Evolutionary conservation across 2,888 invertebrate genomes (phyloP).

Genomic region (Andrena fulva): DNA sequence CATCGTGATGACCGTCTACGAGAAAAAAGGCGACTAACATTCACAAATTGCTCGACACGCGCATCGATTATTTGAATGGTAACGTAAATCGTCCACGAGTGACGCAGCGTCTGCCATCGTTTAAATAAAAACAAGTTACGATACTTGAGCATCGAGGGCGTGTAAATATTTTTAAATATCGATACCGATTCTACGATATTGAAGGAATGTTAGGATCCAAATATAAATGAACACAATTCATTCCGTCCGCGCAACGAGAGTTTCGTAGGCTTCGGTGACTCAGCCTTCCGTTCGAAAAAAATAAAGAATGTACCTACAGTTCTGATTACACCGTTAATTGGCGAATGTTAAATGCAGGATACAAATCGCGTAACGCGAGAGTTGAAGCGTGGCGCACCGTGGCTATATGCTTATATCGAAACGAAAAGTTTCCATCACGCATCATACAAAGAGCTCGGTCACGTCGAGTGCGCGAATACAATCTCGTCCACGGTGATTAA

Average conservation of each 20-base stretch:
- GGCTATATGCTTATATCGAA: conserved; percentile 58
- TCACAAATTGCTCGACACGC: conserved; percentile 6
- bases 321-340: background rate
- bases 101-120: conserved; percentile 21
- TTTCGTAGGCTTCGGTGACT: background rate
- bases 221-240: background rate
- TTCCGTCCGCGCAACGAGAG: background rate
- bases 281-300: background rate
- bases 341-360: background rate
- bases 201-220: background rate
- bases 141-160: background rate
- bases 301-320: background rate
- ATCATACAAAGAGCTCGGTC: conserved; percentile 54
- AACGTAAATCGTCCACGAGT: background rate
- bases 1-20: conserved; percentile 16
- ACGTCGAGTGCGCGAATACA: conserved; percentile 36
- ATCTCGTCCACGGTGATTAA: conserved; percentile 54
- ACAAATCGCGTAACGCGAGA: conserved; percentile 8
- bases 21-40: conserved; percentile 11
- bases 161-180: background rate
- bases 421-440: conserved; percentile 78
- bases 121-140: conserved; percentile 5
- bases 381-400: background rate
- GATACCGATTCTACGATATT: background rate
- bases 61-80: conserved; percentile 6